phyloP scores from a whole-genome alignment of 2,113 vertebrate genomes.

The Cacatua alba region DNA sequence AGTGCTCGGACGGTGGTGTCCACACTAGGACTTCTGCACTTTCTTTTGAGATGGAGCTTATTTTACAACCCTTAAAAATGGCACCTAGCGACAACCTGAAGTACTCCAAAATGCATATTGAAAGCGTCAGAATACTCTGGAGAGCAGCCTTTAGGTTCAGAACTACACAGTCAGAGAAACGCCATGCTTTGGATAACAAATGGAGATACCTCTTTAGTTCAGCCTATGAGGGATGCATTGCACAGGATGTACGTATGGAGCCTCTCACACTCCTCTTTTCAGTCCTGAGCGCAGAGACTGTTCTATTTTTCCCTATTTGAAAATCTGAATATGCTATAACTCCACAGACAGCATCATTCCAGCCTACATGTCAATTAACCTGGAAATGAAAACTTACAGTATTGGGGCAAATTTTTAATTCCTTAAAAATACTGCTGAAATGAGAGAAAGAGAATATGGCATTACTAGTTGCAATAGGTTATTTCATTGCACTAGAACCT shows the following conservation, averaged over 20 bases:
- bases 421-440: background rate
- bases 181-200: background rate
- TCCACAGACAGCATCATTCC: background rate
- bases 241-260: fast-evolving
- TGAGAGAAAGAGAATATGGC: background rate
- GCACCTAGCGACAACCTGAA: background rate
- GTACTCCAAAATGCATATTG: background rate
- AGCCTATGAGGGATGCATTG: fast-evolving
- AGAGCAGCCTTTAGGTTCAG: background rate
- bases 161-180: background rate
- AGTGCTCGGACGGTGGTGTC: fast-evolving
- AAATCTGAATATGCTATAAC: background rate
- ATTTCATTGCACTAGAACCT: background rate
- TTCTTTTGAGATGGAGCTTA: background rate
- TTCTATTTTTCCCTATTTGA: background rate
- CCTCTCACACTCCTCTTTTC: background rate
- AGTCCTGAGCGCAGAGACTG: background rate
- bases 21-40: fast-evolving
- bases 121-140: background rate
- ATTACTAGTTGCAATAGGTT: background rate
- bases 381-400: background rate
- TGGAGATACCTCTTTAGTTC: background rate
- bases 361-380: background rate
- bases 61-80: background rate
- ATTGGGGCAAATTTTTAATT: background rate